phyloP scores from a whole-genome alignment of 2,888 invertebrate genomes.

The Trissoscelio sp. region DNA sequence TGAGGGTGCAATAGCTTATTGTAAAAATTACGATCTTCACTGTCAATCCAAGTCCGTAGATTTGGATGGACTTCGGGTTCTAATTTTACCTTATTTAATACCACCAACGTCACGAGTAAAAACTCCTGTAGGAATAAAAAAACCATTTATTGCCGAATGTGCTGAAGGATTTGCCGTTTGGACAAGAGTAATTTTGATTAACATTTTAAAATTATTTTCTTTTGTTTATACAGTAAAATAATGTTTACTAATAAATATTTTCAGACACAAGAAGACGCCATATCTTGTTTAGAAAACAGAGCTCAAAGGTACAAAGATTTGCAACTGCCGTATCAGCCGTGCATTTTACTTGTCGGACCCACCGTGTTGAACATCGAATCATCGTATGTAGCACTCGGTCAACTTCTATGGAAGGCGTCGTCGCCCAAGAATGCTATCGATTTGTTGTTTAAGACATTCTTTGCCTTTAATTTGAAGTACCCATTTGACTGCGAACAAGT shows the following conservation, averaged over 20 bases:
- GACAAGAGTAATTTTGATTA: slow-evolving; percentile 47
- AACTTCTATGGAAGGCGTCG: slow-evolving; percentile 48
- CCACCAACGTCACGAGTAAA: slow-evolving; percentile 63
- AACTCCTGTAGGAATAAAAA: slow-evolving; percentile 63
- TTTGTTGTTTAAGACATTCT: slow-evolving; percentile 55
- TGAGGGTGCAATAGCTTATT: slow-evolving; percentile 48
- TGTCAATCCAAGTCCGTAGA: slow-evolving; percentile 15
- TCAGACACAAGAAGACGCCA: slow-evolving; percentile 51
- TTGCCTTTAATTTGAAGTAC: slow-evolving; percentile 58
- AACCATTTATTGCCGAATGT: slow-evolving; percentile 62
- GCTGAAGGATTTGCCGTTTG: slow-evolving; percentile 65
- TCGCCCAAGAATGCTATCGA: slow-evolving; percentile 54
- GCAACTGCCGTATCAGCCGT: slow-evolving; percentile 55
- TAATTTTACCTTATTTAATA: slow-evolving; percentile 61
- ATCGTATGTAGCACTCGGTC: slow-evolving; percentile 43
- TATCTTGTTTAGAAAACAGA: slow-evolving; percentile 48
- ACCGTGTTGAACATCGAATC: slow-evolving; percentile 48
- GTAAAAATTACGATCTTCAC: slow-evolving; percentile 58
- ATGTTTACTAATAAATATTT: slow-evolving; percentile 10
- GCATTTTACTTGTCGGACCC: slow-evolving; percentile 56
- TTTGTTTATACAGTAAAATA: background rate
- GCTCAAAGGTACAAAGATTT: slow-evolving; percentile 59
- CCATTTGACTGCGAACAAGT: slow-evolving; percentile 66
- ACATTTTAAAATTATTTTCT: background rate
- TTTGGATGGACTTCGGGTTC: slow-evolving; percentile 53